Evolutionary conservation across 1,140 invertebrate species (phyloP).

Genomic region (Bombus soroeensis): DNA sequence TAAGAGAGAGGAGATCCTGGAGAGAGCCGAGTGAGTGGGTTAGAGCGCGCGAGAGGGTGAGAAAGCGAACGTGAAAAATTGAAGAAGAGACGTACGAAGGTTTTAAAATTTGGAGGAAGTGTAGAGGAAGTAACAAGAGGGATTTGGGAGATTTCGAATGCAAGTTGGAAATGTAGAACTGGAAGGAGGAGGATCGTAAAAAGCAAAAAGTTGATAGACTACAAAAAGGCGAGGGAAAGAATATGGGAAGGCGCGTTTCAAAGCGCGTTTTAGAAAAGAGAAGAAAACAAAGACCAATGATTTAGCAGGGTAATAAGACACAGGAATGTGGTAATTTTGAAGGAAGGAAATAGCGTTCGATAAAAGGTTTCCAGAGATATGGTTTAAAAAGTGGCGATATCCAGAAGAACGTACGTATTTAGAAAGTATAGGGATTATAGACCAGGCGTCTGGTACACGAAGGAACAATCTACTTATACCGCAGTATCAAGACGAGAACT

Average conservation of each 20-base stretch:
- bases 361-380: not conserved
- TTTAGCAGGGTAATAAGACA: not conserved
- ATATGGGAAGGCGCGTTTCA: not conserved
- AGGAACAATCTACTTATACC: not conserved
- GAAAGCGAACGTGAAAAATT: not conserved
- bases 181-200: not conserved
- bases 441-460: not conserved
- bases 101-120: not conserved
- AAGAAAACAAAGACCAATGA: not conserved
- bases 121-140: not conserved
- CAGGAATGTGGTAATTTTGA: not conserved
- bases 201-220: not conserved
- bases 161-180: not conserved
- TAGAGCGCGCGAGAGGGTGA: not conserved
- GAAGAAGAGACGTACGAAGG: not conserved
- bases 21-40: not conserved
- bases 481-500: not conserved
- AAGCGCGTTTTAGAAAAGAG: not conserved
- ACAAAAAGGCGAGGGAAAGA: not conserved
- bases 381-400: not conserved
- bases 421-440: not conserved
- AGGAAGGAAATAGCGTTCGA: not conserved
- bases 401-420: not conserved
- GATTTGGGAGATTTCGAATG: not conserved
- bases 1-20: not conserved